A percentile compares a stretch with the other conserved stretches of the same genome.
These are phyloP conservation scores for Enhydra lutris DNA, from an alignment of 2,113 vertebrate species.

Conservation along the genomic window DNA sequence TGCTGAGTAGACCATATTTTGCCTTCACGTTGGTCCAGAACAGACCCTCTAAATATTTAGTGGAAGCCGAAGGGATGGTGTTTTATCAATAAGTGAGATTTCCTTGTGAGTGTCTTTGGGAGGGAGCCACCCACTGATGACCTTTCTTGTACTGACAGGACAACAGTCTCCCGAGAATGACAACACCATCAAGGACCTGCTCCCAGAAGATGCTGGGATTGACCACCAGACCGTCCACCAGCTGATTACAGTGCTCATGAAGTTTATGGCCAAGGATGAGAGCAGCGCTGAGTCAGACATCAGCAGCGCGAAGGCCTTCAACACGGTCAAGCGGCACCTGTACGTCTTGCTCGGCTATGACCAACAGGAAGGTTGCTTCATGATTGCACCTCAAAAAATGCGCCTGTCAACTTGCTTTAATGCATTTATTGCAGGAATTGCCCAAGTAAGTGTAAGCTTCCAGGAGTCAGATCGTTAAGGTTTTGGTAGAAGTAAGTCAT, in stretches of 20 bases:
- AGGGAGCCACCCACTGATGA: background rate
- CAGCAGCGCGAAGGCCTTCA: conserved; percentile 97
- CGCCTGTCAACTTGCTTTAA: conserved; percentile 97
- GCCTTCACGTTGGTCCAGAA: background rate
- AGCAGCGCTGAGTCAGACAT: conserved; percentile 96
- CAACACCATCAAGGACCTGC: conserved; percentile 92
- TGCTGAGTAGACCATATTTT: background rate
- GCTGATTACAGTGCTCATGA: conserved; percentile 98
- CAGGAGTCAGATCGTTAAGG: background rate
- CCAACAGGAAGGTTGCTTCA: conserved; percentile 98
- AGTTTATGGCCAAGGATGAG: conserved; percentile 98
- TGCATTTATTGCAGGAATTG: conserved; percentile 97
- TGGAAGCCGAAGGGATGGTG: background rate
- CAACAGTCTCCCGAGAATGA: conserved; percentile 94
- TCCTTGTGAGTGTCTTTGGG: background rate
- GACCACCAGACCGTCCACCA: conserved; percentile 99
- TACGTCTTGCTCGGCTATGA: conserved; percentile 96
- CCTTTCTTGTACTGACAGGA: conserved; percentile 75
- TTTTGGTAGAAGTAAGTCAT: background rate
- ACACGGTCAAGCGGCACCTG: conserved; percentile 96
- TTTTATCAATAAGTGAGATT: background rate
- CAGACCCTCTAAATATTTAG: background rate
- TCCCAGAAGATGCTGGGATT: conserved; percentile 96
- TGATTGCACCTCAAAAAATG: conserved; percentile 99
- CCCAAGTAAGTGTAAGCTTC: conserved; percentile 87